These are phyloP conservation scores for Loriculus beryllinus DNA, from an alignment of 2,797 vertebrate genomes.

Conservation along the genomic window DNA sequence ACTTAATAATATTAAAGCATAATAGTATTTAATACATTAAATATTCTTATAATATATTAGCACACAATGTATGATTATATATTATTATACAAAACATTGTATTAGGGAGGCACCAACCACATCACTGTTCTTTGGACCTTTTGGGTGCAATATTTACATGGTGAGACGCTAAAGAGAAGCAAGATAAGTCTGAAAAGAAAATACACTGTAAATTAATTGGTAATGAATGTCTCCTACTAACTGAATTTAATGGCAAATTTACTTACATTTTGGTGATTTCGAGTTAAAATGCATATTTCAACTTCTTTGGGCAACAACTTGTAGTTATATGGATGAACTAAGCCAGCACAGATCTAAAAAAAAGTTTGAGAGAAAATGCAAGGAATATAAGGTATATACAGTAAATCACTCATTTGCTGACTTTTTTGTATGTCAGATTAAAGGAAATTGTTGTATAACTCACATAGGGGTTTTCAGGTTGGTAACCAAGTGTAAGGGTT, in stretches of 20 bases:
- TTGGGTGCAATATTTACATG: background rate
- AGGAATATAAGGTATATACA: background rate
- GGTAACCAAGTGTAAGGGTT: constrained; percentile 80
- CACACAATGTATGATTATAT: background rate
- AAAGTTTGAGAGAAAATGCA: background rate
- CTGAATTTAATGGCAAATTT: background rate
- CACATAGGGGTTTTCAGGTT: constrained; percentile 79
- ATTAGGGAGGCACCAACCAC: background rate
- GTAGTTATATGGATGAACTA: constrained; percentile 80
- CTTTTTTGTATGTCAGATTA: background rate
- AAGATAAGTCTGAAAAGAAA: background rate
- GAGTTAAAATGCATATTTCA: constrained; percentile 77
- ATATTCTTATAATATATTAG: background rate
- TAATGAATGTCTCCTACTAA: background rate
- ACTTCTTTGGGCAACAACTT: constrained; percentile 77
- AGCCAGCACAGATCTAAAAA: constrained; percentile 81
- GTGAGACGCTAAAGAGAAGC: background rate
- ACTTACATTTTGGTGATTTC: constrained; percentile 71
- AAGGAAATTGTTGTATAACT: constrained; percentile 57
- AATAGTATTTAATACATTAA: background rate
- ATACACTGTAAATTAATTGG: background rate
- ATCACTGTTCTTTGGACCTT: background rate
- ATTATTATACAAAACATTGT: background rate
- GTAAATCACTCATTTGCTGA: background rate
- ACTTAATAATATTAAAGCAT: background rate